Conservation (phyloP, 2,888 invertebrate species). For the Eupithecia subumbrata region DNA sequence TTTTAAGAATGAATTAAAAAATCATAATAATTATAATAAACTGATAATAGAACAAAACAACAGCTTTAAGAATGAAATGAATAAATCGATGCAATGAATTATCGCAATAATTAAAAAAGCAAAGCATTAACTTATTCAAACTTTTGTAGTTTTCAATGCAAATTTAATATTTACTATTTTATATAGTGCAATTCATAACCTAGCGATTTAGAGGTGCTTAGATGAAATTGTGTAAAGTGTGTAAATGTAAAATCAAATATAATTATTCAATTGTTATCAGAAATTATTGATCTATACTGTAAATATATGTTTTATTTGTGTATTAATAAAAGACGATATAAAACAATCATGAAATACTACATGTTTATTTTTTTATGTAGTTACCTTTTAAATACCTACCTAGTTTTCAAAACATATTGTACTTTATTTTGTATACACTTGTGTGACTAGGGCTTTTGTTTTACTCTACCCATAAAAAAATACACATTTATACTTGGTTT, state of each 20-base stretch:
- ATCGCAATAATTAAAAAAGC: neutral
- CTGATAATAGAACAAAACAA: constrained; percentile 13
- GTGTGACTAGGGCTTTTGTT: neutral
- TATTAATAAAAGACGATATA: constrained; percentile 45
- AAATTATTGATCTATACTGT: constrained; percentile 40
- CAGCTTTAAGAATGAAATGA: constrained; percentile 24
- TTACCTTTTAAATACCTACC: neutral
- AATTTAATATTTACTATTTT: neutral
- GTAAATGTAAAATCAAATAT: constrained; percentile 42
- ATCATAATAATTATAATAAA: neutral
- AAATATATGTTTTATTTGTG: constrained; percentile 52
- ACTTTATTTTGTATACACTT: neutral
- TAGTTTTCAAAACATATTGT: neutral
- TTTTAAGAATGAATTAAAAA: neutral
- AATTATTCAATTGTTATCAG: constrained; percentile 29
- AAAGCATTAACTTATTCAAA: neutral
- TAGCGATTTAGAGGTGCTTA: constrained; percentile 47
- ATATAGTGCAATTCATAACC: neutral
- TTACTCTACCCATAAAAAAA: neutral
- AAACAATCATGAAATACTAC: constrained; percentile 42
- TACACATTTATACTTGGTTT: neutral
- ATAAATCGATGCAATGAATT: constrained; percentile 2
- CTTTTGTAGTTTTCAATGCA: neutral
- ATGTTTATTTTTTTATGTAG: constrained; percentile 29
- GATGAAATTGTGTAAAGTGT: constrained; percentile 46